Base-by-base conservation (phyloP, 2,797 vertebrate genomes). In the Pelochelys cantorii region DNA sequence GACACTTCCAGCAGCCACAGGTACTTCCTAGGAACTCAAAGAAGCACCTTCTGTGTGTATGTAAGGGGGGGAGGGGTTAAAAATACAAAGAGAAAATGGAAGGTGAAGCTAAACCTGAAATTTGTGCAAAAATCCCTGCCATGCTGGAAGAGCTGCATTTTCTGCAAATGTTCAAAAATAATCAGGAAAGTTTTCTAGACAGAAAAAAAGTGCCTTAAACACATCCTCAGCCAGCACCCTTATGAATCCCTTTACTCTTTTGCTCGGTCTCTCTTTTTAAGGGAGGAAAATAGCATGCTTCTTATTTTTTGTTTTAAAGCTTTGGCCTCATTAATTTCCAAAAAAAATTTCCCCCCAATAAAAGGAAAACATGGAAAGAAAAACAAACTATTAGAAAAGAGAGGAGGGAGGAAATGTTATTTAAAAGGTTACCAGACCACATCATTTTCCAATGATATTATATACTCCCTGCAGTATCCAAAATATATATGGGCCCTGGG, bases 381-480 rank as follows among this genome's bases (percentile, higher is more conserved):
- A 99, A 99, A 99, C 99, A 99, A 99, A 99, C 99, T 98, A 98
- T 99, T 98, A 98, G 98, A 99, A 99, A 99, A 98, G 98, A 98
- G 98, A 99, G 99, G 98, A 98, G 98, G 99, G 99, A 99, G 99
- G 99, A 99, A 99, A 99, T 99, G 99, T 99, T 99, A 99, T 99
- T 99, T 99, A 99, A 99, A 99, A 99, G 99, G 99, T 98, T 99
- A 99, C 99, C 99, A 99, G 99, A 99, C 99, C 99, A 98, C 99
- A 99, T 99, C 99, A 99, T 99, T 99, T 99, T 99, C 99, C 99
- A 99, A 98, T 98, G 99, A 99, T 99, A 99, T 99, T 99, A 99
- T 99, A 99, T 99, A 99, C 99, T 99, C 99, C 98, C 98, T 98
- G 98, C 98, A 98, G 98, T 99, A 98, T 99, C 99, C 99, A 99